A percentile compares a stretch with the other conserved stretches of the same genome.
Conservation (phyloP, 1,140 invertebrate species). For the Triops cancriformis region DNA sequence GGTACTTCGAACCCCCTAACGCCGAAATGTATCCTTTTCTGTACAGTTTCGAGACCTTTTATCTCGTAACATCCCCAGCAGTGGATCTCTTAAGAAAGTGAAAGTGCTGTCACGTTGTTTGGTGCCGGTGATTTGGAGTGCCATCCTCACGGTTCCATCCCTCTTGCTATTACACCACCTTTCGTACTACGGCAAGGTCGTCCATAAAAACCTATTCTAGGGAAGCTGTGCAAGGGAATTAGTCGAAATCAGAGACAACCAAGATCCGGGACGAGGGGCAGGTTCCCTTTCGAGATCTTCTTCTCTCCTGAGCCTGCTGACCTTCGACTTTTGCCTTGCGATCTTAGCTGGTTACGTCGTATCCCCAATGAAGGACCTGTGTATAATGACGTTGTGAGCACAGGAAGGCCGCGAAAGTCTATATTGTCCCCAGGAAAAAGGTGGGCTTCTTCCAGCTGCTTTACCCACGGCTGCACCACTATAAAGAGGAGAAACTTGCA, state of each 20-base stretch:
- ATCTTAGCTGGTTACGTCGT: background rate
- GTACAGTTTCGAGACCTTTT: too few relatives aligned
- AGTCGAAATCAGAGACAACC: background rate
- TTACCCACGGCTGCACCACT: background rate
- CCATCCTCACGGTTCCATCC: background rate
- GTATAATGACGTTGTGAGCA: background rate
- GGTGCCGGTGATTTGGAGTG: slow-evolving; percentile 4
- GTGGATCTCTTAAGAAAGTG: background rate
- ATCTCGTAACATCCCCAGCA: background rate
- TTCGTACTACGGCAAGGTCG: background rate
- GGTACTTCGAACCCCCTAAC: too few relatives aligned
- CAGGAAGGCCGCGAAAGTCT: slow-evolving; percentile 12
- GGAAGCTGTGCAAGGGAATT: background rate
- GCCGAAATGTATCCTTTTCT: too few relatives aligned
- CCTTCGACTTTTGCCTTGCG: background rate
- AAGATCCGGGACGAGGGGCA: background rate
- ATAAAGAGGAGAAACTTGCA: slow-evolving; percentile 10
- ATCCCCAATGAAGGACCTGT: background rate
- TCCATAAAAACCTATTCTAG: background rate
- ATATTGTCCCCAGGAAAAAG: slow-evolving; percentile 13
- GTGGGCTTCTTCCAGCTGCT: background rate
- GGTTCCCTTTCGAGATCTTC: background rate
- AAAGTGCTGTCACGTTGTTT: slow-evolving; percentile 5
- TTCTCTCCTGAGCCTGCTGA: background rate
- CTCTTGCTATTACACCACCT: background rate